Base-by-base conservation (phyloP, 2,888 invertebrate species). In the Drosophila borealis region DNA sequence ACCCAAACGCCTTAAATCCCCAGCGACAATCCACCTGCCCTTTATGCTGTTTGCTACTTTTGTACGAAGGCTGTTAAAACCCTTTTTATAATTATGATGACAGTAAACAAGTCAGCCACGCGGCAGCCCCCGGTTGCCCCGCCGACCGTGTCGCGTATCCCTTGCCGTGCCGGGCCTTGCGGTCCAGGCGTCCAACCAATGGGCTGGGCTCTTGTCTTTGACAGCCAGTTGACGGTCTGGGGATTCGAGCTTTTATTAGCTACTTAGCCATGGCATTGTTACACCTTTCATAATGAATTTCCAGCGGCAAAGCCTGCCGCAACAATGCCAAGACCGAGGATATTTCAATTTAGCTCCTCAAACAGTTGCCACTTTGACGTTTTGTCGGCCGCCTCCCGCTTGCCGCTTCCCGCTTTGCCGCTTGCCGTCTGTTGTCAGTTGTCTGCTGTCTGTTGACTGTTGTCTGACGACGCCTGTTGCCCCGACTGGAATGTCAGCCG, bases 61-160 rank as follows among this genome's bases (percentile, higher is more conserved):
- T 81, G 70, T 71, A 54, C 63, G 70, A 51, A 41, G 72, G 75
- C 72, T 74, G 74, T 84, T 80, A 84, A 86, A 84, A 80, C 84
- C 87, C 82, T 87, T 85, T 76, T 84, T 84, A 84, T 87, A 85
- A 85, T 85, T 85, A 87, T 87, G 85, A 84, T 81, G 87, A 84
- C 84, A 83, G 84, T 87, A 84, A 85, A 84, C 87, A 85, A 84
- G 78, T 65, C 75, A 70, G 69, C 70, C 65, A 60, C 63, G 61
- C 50, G 61, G 50, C 39, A 54, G 42, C 39, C 41, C 25, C 41
- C 25, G 13, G 17, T 17, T 33, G 62, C n/a, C 11, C 2, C 45
- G 10, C 14, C 17, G 50, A 10, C 36, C 37, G 6, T 14, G 21
- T 11, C 50, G 19, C 21, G n/a, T 3, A 8, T 14, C 10, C 10